Evolutionary conservation across 2,888 invertebrate genomes (phyloP).

Genomic region (Drosophila helvetica): DNA sequence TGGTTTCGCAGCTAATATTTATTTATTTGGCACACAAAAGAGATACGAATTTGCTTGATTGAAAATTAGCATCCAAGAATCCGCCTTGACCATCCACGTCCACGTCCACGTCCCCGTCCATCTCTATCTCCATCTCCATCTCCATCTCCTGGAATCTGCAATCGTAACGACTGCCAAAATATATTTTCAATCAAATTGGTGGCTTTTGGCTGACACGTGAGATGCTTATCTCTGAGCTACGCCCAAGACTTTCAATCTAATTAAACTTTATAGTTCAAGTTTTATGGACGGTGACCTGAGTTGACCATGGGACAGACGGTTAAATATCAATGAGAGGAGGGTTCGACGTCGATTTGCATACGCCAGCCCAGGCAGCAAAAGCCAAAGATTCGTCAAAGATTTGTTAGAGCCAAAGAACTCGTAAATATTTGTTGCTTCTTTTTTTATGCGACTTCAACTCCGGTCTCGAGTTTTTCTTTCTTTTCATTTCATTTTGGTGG

Average conservation of each 20-base stretch:
- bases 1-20: conserved; percentile 47
- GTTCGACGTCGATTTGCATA: conserved; percentile 40
- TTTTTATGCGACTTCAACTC: conserved; percentile 47
- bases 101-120: too few relatives aligned
- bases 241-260: conserved; percentile 32
- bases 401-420: conserved; percentile 51
- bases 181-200: neutral
- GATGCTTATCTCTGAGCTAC: conserved; percentile 22
- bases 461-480: conserved; percentile 19
- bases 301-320: conserved; percentile 40
- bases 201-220: conserved; percentile 8
- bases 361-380: neutral
- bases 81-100: too few relatives aligned
- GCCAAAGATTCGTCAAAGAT: conserved; percentile 44
- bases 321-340: conserved; percentile 33
- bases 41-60: conserved; percentile 25
- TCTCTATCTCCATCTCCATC: too few relatives aligned
- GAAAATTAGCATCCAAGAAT: conserved; percentile 47
- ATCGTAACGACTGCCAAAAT: neutral
- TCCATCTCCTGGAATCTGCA: neutral
- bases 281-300: conserved; percentile 42
- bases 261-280: conserved; percentile 74
- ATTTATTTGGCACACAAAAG: conserved; percentile 30
- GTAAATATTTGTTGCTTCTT: conserved; percentile 54
- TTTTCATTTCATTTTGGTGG: conserved; percentile 8